phyloP scores from a whole-genome alignment of 2,113 vertebrate species.

The Rhizomys pruinosus region DNA sequence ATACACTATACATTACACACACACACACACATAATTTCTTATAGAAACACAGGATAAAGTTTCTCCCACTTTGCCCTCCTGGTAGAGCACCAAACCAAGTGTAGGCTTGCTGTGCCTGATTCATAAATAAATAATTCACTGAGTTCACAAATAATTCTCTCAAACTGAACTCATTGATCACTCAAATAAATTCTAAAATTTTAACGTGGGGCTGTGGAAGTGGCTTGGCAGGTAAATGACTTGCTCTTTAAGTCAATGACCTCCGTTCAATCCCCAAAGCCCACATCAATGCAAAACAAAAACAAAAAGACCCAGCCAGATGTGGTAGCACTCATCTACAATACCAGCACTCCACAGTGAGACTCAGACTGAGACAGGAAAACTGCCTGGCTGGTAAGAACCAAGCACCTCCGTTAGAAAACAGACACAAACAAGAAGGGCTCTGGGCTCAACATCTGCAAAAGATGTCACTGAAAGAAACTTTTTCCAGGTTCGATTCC shows the following conservation, averaged over 20 bases:
- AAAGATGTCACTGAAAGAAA: too few relatives aligned
- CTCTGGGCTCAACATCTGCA: too few relatives aligned
- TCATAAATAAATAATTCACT: background rate
- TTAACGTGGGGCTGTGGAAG: background rate
- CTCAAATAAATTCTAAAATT: background rate
- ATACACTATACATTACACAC: too few relatives aligned
- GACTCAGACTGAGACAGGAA: background rate
- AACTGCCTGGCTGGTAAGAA: too few relatives aligned
- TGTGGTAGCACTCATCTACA: background rate
- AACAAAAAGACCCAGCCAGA: background rate
- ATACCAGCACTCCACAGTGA: background rate
- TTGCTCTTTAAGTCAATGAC: background rate
- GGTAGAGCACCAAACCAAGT: background rate
- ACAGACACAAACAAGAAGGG: too few relatives aligned
- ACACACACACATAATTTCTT: background rate
- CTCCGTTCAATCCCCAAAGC: background rate
- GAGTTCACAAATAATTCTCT: background rate
- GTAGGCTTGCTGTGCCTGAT: background rate
- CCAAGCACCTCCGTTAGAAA: too few relatives aligned
- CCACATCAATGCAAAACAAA: background rate
- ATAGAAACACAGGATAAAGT: background rate
- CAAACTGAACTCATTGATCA: background rate
- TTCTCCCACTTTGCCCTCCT: background rate
- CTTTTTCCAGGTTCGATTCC: too few relatives aligned
- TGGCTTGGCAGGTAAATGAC: background rate